These are phyloP conservation scores for Microtus pennsylvanicus DNA, from an alignment of 2,113 vertebrate species.

Conservation along the genomic window DNA sequence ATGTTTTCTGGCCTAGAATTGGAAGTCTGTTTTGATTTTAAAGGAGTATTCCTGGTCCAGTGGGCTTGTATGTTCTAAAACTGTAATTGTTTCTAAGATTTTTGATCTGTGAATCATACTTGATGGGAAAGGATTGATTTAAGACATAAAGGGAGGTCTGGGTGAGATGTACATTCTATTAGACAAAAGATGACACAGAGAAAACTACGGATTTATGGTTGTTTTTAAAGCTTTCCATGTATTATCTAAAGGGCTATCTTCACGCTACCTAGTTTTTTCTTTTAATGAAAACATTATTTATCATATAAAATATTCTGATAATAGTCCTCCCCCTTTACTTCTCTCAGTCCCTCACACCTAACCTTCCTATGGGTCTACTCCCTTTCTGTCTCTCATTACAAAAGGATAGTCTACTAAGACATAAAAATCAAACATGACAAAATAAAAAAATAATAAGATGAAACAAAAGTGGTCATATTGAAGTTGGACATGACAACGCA, in stretches of 20 bases:
- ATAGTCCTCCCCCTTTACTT: too few relatives aligned
- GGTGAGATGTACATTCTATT: background rate
- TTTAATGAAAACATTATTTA: too few relatives aligned
- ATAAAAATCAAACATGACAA: too few relatives aligned
- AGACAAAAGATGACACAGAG: background rate
- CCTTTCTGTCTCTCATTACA: too few relatives aligned
- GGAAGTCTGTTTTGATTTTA: background rate
- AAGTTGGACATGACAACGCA: too few relatives aligned
- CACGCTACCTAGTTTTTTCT: background rate
- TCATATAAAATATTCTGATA: too few relatives aligned
- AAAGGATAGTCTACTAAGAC: too few relatives aligned
- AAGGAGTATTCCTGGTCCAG: background rate
- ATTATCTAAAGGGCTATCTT: background rate
- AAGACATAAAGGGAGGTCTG: background rate
- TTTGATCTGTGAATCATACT: background rate
- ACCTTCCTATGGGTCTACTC: too few relatives aligned
- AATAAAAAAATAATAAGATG: too few relatives aligned
- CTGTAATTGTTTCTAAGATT: background rate
- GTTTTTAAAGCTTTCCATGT: background rate
- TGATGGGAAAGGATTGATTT: background rate
- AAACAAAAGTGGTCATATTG: too few relatives aligned
- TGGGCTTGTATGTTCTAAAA: background rate
- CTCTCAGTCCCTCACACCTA: too few relatives aligned
- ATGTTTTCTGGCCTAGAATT: background rate
- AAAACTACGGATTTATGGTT: background rate